Percentiles rank a stretch among this genome's conserved stretches.
Evolutionary conservation across 2,888 invertebrate species (phyloP).

Genomic region (Amphipoea oculea): DNA sequence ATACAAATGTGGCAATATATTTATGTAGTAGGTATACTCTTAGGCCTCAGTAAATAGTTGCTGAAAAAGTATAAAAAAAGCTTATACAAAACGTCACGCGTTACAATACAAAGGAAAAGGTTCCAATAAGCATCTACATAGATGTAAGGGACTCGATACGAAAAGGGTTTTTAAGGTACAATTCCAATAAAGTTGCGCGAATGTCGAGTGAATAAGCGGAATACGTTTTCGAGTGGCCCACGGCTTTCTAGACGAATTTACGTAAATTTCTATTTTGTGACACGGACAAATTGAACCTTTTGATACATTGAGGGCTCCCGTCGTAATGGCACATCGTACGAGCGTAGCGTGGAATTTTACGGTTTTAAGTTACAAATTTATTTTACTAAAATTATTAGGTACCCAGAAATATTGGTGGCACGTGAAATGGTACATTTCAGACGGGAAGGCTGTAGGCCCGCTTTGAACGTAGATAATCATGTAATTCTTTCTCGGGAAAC

Average conservation of each 20-base stretch:
- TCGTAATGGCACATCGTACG: conserved; percentile 55
- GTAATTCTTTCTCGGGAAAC: conserved; percentile 25
- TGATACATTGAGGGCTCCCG: conserved; percentile 65
- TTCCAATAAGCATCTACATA: conserved; percentile 81
- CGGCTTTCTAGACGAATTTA: conserved; percentile 80
- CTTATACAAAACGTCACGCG: conserved; percentile 79
- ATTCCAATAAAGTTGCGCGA: conserved; percentile 82
- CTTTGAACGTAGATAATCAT: conserved; percentile 44
- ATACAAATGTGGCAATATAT: conserved; percentile 68
- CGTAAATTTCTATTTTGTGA: conserved; percentile 82
- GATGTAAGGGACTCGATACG: conserved; percentile 75
- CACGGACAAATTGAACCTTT: conserved; percentile 81
- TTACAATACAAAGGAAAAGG: conserved; percentile 80
- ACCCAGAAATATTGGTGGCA: conserved; percentile 46
- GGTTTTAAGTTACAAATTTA: conserved; percentile 53
- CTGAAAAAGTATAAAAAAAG: conserved; percentile 76
- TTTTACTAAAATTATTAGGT: conserved; percentile 54
- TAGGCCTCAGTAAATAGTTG: conserved; percentile 72
- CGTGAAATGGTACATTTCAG: conserved; percentile 39
- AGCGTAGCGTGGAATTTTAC: conserved; percentile 52
- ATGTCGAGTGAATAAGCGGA: conserved; percentile 79
- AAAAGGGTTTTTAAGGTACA: conserved; percentile 84
- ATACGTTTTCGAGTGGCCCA: conserved; percentile 74
- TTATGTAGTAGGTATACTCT: conserved; percentile 68
- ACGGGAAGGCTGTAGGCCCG: background rate